phyloP scores from a whole-genome alignment of 2,888 invertebrate species.

The Lasioglossum marginatum region DNA sequence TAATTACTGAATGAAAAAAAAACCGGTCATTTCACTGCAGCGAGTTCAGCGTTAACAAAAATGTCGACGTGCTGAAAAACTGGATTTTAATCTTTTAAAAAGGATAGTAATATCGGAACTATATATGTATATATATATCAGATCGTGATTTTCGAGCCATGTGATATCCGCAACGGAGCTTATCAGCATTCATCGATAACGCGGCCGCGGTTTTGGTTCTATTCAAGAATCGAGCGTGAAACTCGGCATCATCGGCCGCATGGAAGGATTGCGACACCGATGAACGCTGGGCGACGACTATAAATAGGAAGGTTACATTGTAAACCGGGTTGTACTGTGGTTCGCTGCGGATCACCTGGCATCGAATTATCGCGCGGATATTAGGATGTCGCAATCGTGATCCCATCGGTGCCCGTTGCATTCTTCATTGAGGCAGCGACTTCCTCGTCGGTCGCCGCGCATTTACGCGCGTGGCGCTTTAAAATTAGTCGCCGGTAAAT shows the following conservation, averaged over 20 bases:
- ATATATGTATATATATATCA: background rate
- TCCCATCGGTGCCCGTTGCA: slow-evolving; percentile 32
- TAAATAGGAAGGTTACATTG: slow-evolving; percentile 22
- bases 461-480: slow-evolving; percentile 52
- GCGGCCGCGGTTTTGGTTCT: background rate
- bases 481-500: slow-evolving; percentile 62
- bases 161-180: background rate
- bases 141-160: background rate
- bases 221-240: slow-evolving; percentile 6
- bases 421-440: slow-evolving; percentile 55
- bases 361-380: slow-evolving; percentile 40
- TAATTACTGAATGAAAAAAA: background rate
- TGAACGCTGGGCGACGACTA: background rate
- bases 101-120: background rate
- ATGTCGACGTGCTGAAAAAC: background rate
- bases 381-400: slow-evolving; percentile 38
- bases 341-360: background rate
- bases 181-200: slow-evolving; percentile 9
- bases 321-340: background rate
- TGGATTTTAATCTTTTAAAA: background rate
- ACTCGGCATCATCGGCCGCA: background rate
- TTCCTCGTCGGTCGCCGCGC: slow-evolving; percentile 42
- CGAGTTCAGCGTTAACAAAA: background rate
- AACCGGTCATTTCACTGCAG: background rate
- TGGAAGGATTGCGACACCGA: slow-evolving; percentile 5